Base-by-base conservation (phyloP, 2,113 vertebrate genomes). In the Mastomys natalensis region DNA sequence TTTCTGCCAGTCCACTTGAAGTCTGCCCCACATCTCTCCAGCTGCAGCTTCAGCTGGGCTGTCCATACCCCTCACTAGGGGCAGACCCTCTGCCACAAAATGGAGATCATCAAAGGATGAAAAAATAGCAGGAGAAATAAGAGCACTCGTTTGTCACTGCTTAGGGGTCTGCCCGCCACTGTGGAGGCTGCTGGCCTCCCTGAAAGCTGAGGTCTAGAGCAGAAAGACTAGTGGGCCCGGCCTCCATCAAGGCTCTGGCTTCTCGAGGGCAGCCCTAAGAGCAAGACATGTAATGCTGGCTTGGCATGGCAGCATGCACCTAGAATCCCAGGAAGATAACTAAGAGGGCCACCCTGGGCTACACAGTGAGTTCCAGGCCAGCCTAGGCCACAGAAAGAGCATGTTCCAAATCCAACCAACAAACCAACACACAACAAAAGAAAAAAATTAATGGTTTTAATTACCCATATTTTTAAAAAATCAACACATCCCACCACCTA, bases 1-100 rank as follows among this genome's bases (percentile, higher is more conserved):
- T 55, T 10, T 17, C 58, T 37, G 0, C 89, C 0, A 12, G n/a
- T 22, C 1, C 0, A 0, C 34, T 40, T 40, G 1, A 19, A 24
- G 40, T 72, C 78, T 26, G 22, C 60, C 62, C 29, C 34, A 3
- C 29, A 2, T 3, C 31, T 43, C 40, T 13, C 64, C 5, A 70
- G 84, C 55, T 26, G 60, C 40, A 53, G 89, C 3, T 40, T 45
- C 51, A 43, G 53, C 53, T 1, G 12, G 29, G 45, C 53, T 4
- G 31, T 34, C 66, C n/a, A 12, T 1, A 6, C 12, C 5, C 7
- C 60, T 43, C 24, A 31, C 51, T 6, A 3, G 34, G n/a, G 10
- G 12, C 12, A 0, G 29, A n/a, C 72, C 4, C 40, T 45, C 55
- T 7, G 53, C 12, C 58, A 9, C 60, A 17, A 1, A 58, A 58